Base-by-base conservation (phyloP, 2,797 vertebrate species). In the Kryptopterus vitreolus region DNA sequence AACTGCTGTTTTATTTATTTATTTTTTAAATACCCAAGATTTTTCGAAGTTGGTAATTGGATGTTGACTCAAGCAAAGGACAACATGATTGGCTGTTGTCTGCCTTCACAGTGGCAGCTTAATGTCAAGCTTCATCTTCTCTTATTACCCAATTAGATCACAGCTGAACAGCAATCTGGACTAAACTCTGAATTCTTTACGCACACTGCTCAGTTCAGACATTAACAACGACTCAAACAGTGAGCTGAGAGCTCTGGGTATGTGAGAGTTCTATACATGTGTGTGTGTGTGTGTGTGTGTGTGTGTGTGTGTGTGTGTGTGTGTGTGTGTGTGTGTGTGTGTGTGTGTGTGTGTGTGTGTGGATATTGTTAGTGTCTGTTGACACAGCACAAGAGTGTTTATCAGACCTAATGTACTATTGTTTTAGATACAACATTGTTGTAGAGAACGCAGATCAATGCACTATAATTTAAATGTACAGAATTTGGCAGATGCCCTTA, bases 1-100 rank as follows among this genome's bases (percentile, higher is more conserved):
- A 65, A 82, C 79, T 84, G 26, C n/a, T 63, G 52, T 48, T 46
- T 52, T 79, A 81, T 83, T 68, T 85, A 76, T 78, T 59, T 2
- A 33, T n/a, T 33, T 65, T 84, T 81, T 77, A 81, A 73, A 83
- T 69, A 59, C 31, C 55, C 58, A 52, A 26, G 66, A 58, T 83
- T 76, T n/a, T 78, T 73, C 63, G 63, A 58, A 76, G 63, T 76
- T 78, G 77, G 63, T 86, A 84, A 87, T 85, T 87, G 80, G 63
- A 72, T 24, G 29, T 53, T 73, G 79, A 35, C n/a, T 31, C 29
- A 71, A 79, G 75, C 63, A 76, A 76, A 62, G 70, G 26, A 76
- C 26, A 68, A 80, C 68, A 72, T 81, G 70, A 74, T 13, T 77
- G 65, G 81, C 80, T 84, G 70, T 22, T 79, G 65, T 53, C 61